Evolutionary conservation across 2,888 invertebrate genomes (phyloP).

Genomic region (Merodon equestris): DNA sequence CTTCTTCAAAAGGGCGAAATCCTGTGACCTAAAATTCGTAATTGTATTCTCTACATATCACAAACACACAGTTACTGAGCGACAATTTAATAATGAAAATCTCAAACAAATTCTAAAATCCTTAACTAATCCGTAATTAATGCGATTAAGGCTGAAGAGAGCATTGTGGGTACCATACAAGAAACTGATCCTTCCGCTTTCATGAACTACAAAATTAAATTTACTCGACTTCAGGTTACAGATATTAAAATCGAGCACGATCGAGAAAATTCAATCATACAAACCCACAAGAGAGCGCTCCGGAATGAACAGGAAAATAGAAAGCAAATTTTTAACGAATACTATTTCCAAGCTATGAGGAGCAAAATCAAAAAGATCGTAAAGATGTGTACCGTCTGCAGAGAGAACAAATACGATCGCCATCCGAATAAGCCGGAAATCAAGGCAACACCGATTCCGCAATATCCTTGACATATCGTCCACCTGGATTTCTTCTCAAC

Average conservation of each 20-base stretch:
- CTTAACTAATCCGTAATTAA: not conserved
- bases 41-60: constrained; percentile 6
- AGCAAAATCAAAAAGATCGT: constrained; percentile 36
- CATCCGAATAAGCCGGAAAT: constrained; percentile 28
- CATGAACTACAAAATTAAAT: constrained; percentile 10
- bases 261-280: constrained; percentile 3
- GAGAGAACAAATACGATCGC: constrained; percentile 31
- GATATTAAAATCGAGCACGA: constrained; percentile 13
- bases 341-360: constrained; percentile 60
- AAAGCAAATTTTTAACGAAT: constrained; percentile 15
- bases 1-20: not conserved
- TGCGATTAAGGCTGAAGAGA: constrained; percentile 4
- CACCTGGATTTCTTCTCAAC: no score
- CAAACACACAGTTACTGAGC: not conserved
- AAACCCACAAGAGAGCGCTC: constrained; percentile 9
- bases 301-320: constrained; percentile 7
- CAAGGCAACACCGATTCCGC: constrained; percentile 33
- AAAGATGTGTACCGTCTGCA: constrained; percentile 40
- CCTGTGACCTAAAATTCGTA: not conserved
- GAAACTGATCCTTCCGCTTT: not conserved
- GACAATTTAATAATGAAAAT: not conserved
- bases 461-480: no score
- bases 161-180: constrained; percentile 24
- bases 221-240: not conserved
- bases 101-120: not conserved